Evolutionary conservation across 2,888 invertebrate species (phyloP), one percentile per base, ranked within the genome.

Genomic region (Tenthredo mesomela): DNA sequence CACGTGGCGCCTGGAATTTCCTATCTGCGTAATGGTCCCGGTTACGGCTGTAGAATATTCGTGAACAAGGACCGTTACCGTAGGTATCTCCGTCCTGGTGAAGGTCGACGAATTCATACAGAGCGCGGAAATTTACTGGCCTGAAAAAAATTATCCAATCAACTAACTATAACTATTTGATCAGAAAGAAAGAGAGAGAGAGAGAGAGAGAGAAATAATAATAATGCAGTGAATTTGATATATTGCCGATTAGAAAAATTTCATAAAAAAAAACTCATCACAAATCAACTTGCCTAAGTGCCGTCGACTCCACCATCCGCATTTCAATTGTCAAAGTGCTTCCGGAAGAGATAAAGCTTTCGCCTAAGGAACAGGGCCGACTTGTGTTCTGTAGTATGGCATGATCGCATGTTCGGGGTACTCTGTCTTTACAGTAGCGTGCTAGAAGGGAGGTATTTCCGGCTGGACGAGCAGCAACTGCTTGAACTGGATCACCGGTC

Each of bases 41-140:
- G 93, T 94, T 92, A 43, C 95, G 94, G 87, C 96, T 96, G 78
- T 96, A 95, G 92, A 98, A 98, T 88, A 96, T 95, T 83, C 98
- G 95, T 37, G 97, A 97, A 91, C 98, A 98, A 0, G 95, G 94
- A 0, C 96, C 97, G 50, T 95, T 95, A 6, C 96, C 97, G 94
- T 96, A 96, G 0, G 96, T 95, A 88, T 97, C 96, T 0, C 98
- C 98, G 88, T 97, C 98, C 93, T 97, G 96, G 89, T 97, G 97
- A 10, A 97, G 94, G 92, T 98, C 97, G 67, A 98, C 97, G 91
- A 98, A 98, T 93, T 98, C 98, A 93, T 98, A 98, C 40, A 97
- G 95, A 0, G 97, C 96, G 91, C 97, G 96, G 92, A 98, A 98
- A 89, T 96, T 96, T 75, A 98, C 95, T 0, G 97, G 97, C 89